Evolutionary conservation across 1,140 invertebrate species (phyloP), one percentile per base, ranked within the genome.

Genomic region (Helicoverpa zea): DNA sequence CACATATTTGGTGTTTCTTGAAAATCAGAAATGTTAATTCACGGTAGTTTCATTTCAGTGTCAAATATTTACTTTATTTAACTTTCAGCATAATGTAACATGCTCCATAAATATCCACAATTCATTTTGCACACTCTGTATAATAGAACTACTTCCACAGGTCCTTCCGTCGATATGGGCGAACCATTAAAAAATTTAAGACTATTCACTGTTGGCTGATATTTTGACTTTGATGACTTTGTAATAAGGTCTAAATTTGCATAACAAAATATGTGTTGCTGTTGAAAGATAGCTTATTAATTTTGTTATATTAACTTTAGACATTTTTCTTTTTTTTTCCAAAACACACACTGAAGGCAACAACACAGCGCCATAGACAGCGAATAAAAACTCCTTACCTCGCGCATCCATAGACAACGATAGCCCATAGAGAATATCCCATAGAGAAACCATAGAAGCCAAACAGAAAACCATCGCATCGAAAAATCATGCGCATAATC

Each of bases 401-500:
- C 52, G 18, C 52, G 18, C 16, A 13, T 43, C 16, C 56, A 79
- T 70, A 64, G 75, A 49, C 61, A 77, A 68, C 11, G 16, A 68
- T 23, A 68, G 43, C 43, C 18, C 59, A 58, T 23, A 23, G 23
- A 23, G 0, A 23, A 23, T 23, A 23, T 56, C 75, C 64, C 58
- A 52, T 74, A 30, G 30, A 72, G 63, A 64, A 56, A 74, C 66
- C 58, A 23, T 52, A 82, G 35, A 84, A 84, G 80, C 81, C 83
- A 82, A 49, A 82, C 81, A 82, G 61, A 79, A 79, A 64, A 51
- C 29, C 79, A 79, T 59, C 73, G 63, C 73, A 75, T 59, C 73
- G 63, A 63, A 70, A 83, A 80, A 66, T 72, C 81, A 79, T 79
- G 63, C 73, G 12, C 77, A 84, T 80, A 52, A 73, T 64, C 68